Percentiles rank a stretch among this genome's conserved stretches.
These are phyloP conservation scores for Anthonomus grandis DNA, from an alignment of 1,140 invertebrate genomes.

Conservation along the genomic window DNA sequence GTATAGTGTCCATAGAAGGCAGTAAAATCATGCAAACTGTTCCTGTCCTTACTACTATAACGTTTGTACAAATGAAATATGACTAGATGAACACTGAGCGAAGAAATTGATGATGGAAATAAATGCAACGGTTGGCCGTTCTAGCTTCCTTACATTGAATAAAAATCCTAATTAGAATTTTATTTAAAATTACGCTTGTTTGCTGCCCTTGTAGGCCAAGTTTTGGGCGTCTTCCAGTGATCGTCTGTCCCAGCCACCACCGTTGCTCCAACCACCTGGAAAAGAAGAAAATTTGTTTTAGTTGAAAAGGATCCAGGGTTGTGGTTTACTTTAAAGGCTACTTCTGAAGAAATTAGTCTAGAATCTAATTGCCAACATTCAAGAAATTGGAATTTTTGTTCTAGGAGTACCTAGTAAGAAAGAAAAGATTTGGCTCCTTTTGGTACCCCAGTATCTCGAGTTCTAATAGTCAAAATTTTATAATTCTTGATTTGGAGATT, in stretches of 20 bases:
- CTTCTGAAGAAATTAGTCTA: no score
- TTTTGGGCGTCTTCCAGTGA: conserved; percentile 58
- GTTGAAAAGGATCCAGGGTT: not conserved
- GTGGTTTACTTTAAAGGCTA: no score
- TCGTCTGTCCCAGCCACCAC: conserved; percentile 45
- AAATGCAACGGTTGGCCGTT: not conserved
- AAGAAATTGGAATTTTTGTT: no score
- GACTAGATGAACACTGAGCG: not conserved
- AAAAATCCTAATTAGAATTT: not conserved
- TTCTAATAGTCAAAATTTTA: no score
- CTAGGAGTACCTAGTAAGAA: no score
- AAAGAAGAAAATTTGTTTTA: not conserved
- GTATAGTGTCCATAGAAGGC: not conserved
- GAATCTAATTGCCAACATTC: no score
- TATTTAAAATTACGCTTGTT: conserved; percentile 29
- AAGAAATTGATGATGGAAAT: not conserved
- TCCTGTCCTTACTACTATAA: no score
- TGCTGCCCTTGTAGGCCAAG: conserved; percentile 64
- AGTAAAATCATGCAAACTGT: no score
- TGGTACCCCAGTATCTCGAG: no score
- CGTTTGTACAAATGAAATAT: not conserved
- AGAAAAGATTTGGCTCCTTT: no score
- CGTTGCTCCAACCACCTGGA: conserved; percentile 4
- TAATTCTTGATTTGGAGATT: no score
- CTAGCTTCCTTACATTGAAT: conserved; percentile 7